A percentile compares a stretch with the other conserved stretches of the same genome.
These are phyloP conservation scores for Crotalus helleri DNA, from an alignment of 2,113 vertebrate species.

Conservation along the genomic window DNA sequence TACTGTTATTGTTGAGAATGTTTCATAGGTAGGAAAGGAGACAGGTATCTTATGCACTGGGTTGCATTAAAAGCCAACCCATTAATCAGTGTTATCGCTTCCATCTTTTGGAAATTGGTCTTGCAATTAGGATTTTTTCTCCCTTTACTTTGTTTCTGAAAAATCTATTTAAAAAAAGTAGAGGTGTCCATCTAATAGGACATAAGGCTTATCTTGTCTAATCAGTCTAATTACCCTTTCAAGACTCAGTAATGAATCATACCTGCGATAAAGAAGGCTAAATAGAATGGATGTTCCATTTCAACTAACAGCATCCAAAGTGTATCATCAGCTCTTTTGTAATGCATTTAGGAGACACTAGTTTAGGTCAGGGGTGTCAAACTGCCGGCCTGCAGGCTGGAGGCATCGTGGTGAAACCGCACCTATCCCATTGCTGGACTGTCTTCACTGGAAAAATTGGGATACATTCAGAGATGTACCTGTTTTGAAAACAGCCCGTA, in stretches of 20 bases:
- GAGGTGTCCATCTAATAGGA: slow-evolving; percentile 2
- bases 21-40: not conserved
- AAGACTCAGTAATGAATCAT: slow-evolving; percentile 35
- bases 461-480: not conserved
- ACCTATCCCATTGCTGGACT: not conserved
- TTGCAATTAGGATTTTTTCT: slow-evolving; percentile 25
- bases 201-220: slow-evolving; percentile 14
- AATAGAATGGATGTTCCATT: slow-evolving; percentile 50
- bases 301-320: slow-evolving; percentile 47
- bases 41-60: not conserved
- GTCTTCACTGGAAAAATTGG: not conserved
- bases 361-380: slow-evolving; percentile 17
- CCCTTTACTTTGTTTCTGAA: slow-evolving; percentile 45
- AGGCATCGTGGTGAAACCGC: no score
- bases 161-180: slow-evolving; percentile 39
- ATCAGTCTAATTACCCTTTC: slow-evolving; percentile 5
- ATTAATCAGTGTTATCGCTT: not conserved
- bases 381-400: no score
- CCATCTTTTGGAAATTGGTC: slow-evolving; percentile 45
- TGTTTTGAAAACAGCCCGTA: not conserved
- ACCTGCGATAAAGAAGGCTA: slow-evolving; percentile 21
- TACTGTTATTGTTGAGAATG: not conserved
- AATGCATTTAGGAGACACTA: slow-evolving; percentile 49
- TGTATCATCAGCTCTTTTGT: slow-evolving; percentile 46
- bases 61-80: not conserved